Evolutionary conservation across 2,888 invertebrate species (phyloP), one percentile per base, ranked within the genome.

Genomic region (Lasioglossum lativentre): DNA sequence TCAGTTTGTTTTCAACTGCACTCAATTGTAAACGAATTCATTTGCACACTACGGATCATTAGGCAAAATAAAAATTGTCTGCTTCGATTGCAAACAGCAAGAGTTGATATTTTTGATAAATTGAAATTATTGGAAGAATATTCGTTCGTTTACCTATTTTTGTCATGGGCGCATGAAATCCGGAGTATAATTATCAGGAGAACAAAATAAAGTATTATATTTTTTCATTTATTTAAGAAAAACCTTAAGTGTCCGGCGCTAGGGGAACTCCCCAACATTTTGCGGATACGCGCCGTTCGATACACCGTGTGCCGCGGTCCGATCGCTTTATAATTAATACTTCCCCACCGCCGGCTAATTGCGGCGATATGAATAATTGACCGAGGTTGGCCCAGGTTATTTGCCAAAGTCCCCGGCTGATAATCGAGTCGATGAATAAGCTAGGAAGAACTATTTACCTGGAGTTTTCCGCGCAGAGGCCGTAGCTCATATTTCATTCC

Each of bases 401-500:
- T 78, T 73, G 42, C 19, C 19, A n/a, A 19, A 66, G 19, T 4
- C 34, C 52, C 42, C 66, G 1, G 68, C 52, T 5, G 79, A 63
- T 70, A 79, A 77, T 74, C n/a, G 45, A 79, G 27, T 76, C 73
- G 73, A 83, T 79, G 79, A 83, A 85, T 84, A 85, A 85, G 63
- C 74, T 77, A 80, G 59, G 78, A 79, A 38, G 45, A 76, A 72
- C 81, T 75, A 85, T 86, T 81, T 80, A 78, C 75, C 66, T 14
- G 56, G 30, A 63, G 45, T 74, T 79, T 85, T 76, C 78, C 47
- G 34, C 75, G 10, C 38, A 38, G 77, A 77, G 78, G 71, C 66
- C 34, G 75, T 40, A 27, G 75, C 75, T 80, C 87, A 63, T 86
- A 87, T 83, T 84, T 86, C 87, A 87, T 83, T 80, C 81, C 23